phyloP scores from a whole-genome alignment of 2,113 vertebrate species.

The Micromys minutus region DNA sequence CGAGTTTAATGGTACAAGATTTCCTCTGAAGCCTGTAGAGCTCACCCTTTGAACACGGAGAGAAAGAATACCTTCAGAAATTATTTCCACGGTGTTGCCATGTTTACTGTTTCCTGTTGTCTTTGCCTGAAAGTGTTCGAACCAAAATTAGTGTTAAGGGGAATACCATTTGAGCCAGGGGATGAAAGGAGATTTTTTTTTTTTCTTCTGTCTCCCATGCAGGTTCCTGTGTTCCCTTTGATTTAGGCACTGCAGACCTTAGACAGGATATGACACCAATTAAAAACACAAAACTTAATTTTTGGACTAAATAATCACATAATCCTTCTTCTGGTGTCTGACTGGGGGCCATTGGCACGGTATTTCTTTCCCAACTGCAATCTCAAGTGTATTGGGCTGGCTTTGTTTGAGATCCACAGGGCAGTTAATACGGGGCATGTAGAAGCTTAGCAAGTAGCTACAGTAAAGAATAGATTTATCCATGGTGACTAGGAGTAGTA shows the following conservation, averaged over 20 bases:
- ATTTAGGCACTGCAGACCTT: constrained; percentile 84
- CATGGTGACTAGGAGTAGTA: constrained; percentile 72
- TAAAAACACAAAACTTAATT: constrained; percentile 87
- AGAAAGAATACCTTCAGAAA: constrained; percentile 86
- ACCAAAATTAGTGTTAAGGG: constrained; percentile 84
- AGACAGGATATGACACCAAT: constrained; percentile 88
- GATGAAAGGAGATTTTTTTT: constrained; percentile 86
- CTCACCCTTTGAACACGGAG: constrained; percentile 84
- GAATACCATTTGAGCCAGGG: constrained; percentile 78
- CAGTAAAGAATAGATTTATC: constrained; percentile 74
- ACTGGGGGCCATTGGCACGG: constrained; percentile 82
- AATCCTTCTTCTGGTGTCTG: constrained; percentile 85
- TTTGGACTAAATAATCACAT: constrained; percentile 85
- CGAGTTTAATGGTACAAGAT: constrained; percentile 86
- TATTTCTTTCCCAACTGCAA: constrained; percentile 82
- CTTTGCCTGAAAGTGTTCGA: constrained; percentile 84
- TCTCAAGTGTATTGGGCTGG: constrained; percentile 83
- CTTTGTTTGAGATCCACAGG: constrained; percentile 82
- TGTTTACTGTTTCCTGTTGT: constrained; percentile 89
- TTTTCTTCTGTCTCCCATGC: constrained; percentile 75
- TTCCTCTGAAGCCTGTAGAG: constrained; percentile 83
- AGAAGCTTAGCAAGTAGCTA: constrained; percentile 57
- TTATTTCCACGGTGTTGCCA: constrained; percentile 86
- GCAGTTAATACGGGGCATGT: constrained; percentile 78
- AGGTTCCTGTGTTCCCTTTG: constrained; percentile 81